Base-by-base conservation (phyloP, 2,888 invertebrate species). In the Electrophaes corylata region DNA sequence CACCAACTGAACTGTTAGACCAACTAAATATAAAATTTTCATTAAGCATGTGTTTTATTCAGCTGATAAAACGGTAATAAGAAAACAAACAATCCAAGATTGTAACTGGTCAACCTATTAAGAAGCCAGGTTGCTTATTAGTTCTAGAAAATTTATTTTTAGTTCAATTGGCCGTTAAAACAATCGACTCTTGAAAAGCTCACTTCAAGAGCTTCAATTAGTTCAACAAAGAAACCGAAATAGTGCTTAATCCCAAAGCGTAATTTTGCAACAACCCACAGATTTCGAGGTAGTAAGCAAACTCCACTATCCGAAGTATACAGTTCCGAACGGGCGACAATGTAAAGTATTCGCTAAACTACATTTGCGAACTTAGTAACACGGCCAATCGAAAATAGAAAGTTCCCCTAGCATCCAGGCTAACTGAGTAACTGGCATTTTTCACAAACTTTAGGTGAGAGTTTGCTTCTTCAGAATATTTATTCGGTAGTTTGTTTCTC, bases 341-440 rank as follows among this genome's bases (percentile, higher is more conserved):
- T 76, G 81, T 79, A 78, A 87, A 86, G 77, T 82, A 76, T 78
- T 78, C 70, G 69, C 78, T 76, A 81, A 87, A 89, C 86, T 86
- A 83, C 83, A 84, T 87, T 88, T 79, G 74, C 81, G 70, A 87
- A 90, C 83, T 88, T 85, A 81, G 83, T 88, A 88, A 88, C 88
- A 83, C 81, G 80, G 81, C 76, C 88, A 89, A 90, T 90, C 88
- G 88, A 90, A 91, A 89, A 89, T 88, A 87, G 78, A 86, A 89
- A 90, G 84, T 91, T 91, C 72, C 67, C 64, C 77, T 75, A 79
- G 78, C 76, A 81, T 83, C 81, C 77, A 70, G 78, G 76, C 82
- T 88, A 86, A 86, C 88, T 83, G 79, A 83, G 83, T 88, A 89
- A 89, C 87, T 84, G 84, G 84, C 83, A 83, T 90, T 87, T 88